Conservation (phyloP, 2,113 vertebrate genomes). For the Mobula birostris region DNA sequence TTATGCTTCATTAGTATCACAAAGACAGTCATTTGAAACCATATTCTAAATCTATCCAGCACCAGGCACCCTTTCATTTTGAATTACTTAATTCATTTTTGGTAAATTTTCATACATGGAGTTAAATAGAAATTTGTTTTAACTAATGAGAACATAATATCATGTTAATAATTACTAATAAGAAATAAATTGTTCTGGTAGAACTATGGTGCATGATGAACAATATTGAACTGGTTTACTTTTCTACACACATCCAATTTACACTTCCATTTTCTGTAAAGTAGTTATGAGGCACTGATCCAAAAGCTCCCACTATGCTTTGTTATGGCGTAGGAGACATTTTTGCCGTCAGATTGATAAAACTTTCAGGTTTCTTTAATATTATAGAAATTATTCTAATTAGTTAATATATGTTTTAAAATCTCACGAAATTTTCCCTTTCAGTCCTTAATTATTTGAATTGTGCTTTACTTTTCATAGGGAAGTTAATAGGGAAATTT, state of each 20-base stretch:
- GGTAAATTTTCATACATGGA: neutral
- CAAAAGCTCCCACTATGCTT: too few relatives aligned
- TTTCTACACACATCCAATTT: too few relatives aligned
- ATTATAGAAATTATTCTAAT: neutral
- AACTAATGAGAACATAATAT: neutral
- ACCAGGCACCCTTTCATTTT: neutral
- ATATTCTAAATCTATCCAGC: neutral
- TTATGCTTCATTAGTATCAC: neutral
- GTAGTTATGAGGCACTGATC: too few relatives aligned
- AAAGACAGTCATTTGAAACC: neutral
- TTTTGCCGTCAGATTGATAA: neutral
- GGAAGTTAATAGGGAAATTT: neutral
- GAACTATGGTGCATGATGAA: too few relatives aligned
- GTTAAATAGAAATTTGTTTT: neutral
- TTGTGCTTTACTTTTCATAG: neutral
- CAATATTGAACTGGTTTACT: too few relatives aligned
- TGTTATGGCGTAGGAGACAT: too few relatives aligned
- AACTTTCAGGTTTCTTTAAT: neutral
- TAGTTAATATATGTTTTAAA: neutral
- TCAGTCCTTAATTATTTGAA: neutral
- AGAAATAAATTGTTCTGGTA: too few relatives aligned
- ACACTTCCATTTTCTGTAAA: too few relatives aligned
- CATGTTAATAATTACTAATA: neutral
- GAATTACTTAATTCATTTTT: neutral
- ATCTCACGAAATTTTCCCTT: neutral